Base-by-base conservation (phyloP, 2,888 invertebrate genomes). In the Nomada ruficornis region DNA sequence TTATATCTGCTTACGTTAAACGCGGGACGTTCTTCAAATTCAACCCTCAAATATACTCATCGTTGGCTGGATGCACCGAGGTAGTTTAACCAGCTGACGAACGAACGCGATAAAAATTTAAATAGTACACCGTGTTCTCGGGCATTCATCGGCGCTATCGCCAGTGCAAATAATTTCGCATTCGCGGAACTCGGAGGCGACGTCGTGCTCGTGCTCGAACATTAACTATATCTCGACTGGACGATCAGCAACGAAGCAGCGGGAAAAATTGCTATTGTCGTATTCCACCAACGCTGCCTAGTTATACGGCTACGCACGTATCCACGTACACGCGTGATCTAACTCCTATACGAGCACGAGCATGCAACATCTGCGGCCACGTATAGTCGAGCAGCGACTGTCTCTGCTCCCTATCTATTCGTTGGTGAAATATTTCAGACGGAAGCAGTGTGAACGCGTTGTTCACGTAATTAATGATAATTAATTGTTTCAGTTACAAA, bases 101-200 rank as follows among this genome's bases (percentile, higher is more conserved):
- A 20, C 52, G 78, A 36, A 59, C 78, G 47, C 69, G 69, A 70
- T 70, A 59, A 70, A 77, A 70, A 79, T 79, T 78, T 29, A 54
- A 79, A 79, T 77, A 79, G 77, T n/a, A 65, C 29, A 36, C 4
- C 23, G 29, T 7, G 50, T 60, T 62, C 18, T 29, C 23, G 63
- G 63, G 29, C 77, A 57, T 79, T 57, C 77, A 52, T 79, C 69
- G 77, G 36, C 44, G n/a, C 57, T 77, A 69, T 79, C 77, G 68
- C 55, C 10, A 47, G 62, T 52, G 77, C 69, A 77, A 70, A 78
- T 64, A 70, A 47, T 26, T 75, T 77, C 55, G 62, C 13, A 42
- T 75, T 77, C 55, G 62, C 15, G 55, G 67, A 60, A 72, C 59
- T 59, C 64, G n/a, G 77, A 54, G 69, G 65, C 52, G 23, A 63